A percentile compares a stretch with the other conserved stretches of the same genome.
phyloP scores from a whole-genome alignment of 2,888 invertebrate species.

The Macrophya alboannulata region DNA sequence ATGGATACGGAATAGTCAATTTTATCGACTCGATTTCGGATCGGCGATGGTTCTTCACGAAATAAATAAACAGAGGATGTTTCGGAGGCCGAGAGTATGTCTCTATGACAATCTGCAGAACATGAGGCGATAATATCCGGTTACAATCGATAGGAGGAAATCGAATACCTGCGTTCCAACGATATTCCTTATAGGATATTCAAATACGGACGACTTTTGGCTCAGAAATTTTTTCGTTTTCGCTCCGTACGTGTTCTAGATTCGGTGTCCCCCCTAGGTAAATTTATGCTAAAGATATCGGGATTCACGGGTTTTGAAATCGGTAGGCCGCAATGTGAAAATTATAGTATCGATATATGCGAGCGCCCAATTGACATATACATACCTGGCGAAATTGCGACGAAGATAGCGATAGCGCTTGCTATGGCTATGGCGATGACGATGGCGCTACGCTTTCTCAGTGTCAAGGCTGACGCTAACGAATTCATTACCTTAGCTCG shows the following conservation, averaged over 20 bases:
- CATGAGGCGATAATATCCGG: background rate
- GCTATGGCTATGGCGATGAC: background rate
- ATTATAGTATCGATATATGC: background rate
- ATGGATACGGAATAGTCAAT: background rate
- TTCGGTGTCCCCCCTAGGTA: background rate
- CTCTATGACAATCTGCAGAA: background rate
- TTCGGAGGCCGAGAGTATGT: background rate
- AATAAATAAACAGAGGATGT: background rate
- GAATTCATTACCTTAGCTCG: constrained; percentile 57
- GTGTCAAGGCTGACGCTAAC: constrained; percentile 59
- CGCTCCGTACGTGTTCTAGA: background rate
- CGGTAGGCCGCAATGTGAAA: background rate
- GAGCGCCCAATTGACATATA: background rate
- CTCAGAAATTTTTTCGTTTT: background rate
- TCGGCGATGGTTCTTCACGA: background rate
- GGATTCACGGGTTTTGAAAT: background rate
- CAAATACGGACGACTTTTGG: background rate
- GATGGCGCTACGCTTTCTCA: constrained; percentile 59
- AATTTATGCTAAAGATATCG: constrained; percentile 9
- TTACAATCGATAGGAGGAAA: constrained; percentile 37
- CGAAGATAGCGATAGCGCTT: background rate
- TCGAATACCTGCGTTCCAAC: constrained; percentile 1
- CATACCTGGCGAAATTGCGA: background rate
- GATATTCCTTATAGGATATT: background rate
- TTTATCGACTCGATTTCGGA: background rate